Evolutionary conservation across 2,888 invertebrate genomes (phyloP), one percentile per base, ranked within the genome.

Genomic region (Drosophila anomalipes): DNA sequence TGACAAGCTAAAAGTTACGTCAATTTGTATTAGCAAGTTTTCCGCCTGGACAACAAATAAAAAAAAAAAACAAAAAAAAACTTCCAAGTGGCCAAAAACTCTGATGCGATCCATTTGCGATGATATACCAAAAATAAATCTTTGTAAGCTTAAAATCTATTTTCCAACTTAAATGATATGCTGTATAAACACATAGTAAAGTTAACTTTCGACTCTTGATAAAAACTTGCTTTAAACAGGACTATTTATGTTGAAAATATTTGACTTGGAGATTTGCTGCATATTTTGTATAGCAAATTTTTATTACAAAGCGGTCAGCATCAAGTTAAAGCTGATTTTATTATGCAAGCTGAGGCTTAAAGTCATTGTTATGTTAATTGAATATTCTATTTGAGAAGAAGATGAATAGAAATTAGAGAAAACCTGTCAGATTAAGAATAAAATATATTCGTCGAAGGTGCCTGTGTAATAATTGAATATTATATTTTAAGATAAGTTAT

Each of bases 11-110:
- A 79, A 87, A 89, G 85, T 87, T 87, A 75, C 80, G 83, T 86
- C 86, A 86, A 86, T 86, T 86, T 86, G 86, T 86, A 86, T 88
- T 88, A 86, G 86, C 66, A 82, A 88, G 78, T 88, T 88, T 86
- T 86, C 56, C 47, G 74, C 56, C 66, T 66, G 73, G 67, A 69
- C 82, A 77, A 57, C 47, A 47, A 47, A 9, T 47, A 9, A 7
- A 26, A 47, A 47, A 47, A 41, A 41, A 4, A 10, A 41, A 10
- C 10, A 62, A 52, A 71, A 86, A 76, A 52, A 71, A 86, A 76
- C 73, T 81, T 77, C 54, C 49, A 67, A 81, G 77, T 70, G 66
- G 71, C 77, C 72, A 72, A 70, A 53, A 56, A 56, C 79, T 65
- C 70, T 70, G 71, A 75, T 69, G 78, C 66, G 28, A 63, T 22